Evolutionary conservation across 2,797 vertebrate genomes (phyloP).

Genomic region (Pantherophis vulpinus): DNA sequence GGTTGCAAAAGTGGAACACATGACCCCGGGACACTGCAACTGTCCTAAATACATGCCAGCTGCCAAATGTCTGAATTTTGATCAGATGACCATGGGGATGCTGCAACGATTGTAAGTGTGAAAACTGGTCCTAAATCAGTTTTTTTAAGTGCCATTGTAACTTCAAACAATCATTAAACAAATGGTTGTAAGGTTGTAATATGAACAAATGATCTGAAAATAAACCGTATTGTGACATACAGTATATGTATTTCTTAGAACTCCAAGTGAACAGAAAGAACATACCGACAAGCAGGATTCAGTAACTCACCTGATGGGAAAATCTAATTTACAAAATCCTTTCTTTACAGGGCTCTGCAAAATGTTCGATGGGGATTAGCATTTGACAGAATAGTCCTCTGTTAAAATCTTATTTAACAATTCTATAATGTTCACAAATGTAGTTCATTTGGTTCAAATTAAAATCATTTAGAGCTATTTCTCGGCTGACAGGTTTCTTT

Average conservation of each 20-base stretch:
- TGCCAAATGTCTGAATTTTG: background rate
- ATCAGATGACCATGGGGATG: no score
- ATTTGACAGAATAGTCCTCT: background rate
- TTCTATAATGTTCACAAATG: background rate
- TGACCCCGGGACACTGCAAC: background rate
- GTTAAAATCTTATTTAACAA: background rate
- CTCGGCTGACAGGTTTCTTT: background rate
- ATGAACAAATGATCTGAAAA: background rate
- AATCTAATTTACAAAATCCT: background rate
- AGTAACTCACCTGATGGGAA: background rate
- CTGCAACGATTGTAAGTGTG: background rate
- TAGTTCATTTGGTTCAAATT: background rate
- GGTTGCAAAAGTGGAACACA: rapidly evolving
- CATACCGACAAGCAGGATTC: background rate
- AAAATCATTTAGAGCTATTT: background rate
- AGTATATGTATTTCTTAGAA: background rate
- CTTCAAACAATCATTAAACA: background rate
- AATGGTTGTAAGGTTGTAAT: background rate
- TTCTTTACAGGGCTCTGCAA: background rate
- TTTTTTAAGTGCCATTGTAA: background rate
- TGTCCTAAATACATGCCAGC: background rate
- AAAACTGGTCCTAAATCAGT: background rate
- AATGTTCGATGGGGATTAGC: background rate
- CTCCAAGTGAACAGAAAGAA: background rate
- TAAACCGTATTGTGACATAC: background rate